Evolutionary conservation across 2,797 vertebrate species (phyloP), one percentile per base, ranked within the genome.

Genomic region (Coranthus polyacanthus): DNA sequence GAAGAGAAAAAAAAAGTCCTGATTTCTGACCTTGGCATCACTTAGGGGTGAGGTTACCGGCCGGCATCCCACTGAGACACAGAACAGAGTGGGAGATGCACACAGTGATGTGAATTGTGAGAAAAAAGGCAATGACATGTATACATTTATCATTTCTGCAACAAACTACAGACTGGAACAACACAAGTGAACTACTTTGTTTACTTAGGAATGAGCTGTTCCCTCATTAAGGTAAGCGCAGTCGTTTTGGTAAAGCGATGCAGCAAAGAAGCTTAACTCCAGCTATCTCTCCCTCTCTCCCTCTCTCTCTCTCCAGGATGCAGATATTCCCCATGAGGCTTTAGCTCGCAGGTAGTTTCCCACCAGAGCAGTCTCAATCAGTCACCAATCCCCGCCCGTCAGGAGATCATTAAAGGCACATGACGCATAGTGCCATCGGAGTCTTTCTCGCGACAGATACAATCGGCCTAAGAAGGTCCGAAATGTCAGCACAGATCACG

Each of bases 11-110:
- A 34, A 60, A 24, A 39, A 46, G 21, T 2, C 16, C 3, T 49
- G 34, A 6, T 43, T 59, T 44, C 85, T 91, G 79, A 95, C 94
- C 92, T 93, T 94, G 29, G 90, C 91, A 81, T 94, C 77, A 36
- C 92, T 84, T 15, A 75, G 90, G 49, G 85, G 89, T 32, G 86
- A 85, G 54, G 87, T 72, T 6, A 90, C 63, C 2, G 94, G 94
- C 62, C 91, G 84, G 36, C 90, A 84, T 66, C 84, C 84, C 72
- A 87, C 94, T 95, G 57, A 54, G 20, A 54, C n/a, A 72, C 15
- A 68, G 34, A 64, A 52, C 26, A 62, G 22, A 51, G 3, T 36
- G 26, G 26, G 44, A 46, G 6, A 39, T 2, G 5, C 15, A 66
- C 34, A 60, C 16, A 38, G 24, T 47, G 12, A 16, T 9, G 13